Evolutionary conservation across 35 echinoderm and acorn worm species (phyloP).

Genomic region (Apostichopus parvimensis): DNA sequence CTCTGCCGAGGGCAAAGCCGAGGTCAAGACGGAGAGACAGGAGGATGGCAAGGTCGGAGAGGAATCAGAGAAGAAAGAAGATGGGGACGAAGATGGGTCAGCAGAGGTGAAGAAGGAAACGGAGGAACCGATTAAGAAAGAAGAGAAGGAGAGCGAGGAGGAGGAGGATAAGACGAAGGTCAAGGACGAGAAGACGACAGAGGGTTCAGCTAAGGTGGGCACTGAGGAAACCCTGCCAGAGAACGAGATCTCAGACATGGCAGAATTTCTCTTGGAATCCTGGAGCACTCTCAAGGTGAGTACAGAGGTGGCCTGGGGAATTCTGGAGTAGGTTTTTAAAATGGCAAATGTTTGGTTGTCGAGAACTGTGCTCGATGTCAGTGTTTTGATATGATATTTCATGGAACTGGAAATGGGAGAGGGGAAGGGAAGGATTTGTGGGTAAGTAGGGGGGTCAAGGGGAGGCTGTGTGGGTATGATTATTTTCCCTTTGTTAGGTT

Average conservation of each 20-base stretch:
- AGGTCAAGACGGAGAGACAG: neutral
- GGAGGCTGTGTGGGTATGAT: too few species aligned
- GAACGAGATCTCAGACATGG: slow-evolving; percentile 57
- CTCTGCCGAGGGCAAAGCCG: neutral
- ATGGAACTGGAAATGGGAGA: too few species aligned
- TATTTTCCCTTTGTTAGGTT: too few species aligned
- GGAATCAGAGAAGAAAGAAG: neutral
- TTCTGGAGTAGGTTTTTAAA: neutral
- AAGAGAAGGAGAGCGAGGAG: neutral
- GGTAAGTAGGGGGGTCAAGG: too few species aligned
- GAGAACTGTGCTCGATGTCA: neutral
- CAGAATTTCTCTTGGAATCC: slow-evolving; percentile 69
- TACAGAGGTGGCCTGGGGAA: neutral
- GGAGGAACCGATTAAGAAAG: neutral
- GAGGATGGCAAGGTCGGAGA: neutral
- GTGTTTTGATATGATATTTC: neutral
- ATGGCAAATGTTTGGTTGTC: neutral
- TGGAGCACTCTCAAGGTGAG: slow-evolving; percentile 93
- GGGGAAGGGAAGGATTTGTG: too few species aligned
- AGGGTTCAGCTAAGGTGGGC: neutral
- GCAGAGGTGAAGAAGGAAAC: neutral
- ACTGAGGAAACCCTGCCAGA: neutral
- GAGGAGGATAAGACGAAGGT: neutral
- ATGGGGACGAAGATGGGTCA: too few species aligned
- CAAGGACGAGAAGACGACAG: neutral